Percentiles rank a stretch among this genome's conserved stretches.
These are phyloP conservation scores for Tetraneura akinire DNA, from an alignment of 1,140 invertebrate species.

Conservation along the genomic window DNA sequence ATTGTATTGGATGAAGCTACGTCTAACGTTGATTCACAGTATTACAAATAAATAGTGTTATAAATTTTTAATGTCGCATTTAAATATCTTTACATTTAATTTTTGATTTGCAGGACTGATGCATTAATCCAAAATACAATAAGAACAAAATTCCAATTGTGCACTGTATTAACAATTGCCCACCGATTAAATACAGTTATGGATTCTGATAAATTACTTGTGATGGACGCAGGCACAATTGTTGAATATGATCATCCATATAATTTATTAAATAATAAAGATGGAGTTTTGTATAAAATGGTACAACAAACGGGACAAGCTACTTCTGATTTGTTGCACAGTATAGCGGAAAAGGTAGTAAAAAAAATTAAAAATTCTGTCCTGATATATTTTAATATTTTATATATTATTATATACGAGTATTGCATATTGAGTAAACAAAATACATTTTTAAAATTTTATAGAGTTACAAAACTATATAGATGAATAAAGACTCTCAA, in stretches of 20 bases:
- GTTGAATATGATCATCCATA: constrained; percentile 67
- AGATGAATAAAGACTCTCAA: too few relatives aligned
- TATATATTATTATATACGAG: too few relatives aligned
- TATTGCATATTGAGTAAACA: too few relatives aligned
- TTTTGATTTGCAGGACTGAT: constrained; percentile 65
- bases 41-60: constrained; percentile 53
- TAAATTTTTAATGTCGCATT: neutral
- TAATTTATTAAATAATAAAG: constrained; percentile 61
- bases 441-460: too few relatives aligned
- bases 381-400: too few relatives aligned
- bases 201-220: constrained; percentile 75
- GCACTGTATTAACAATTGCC: constrained; percentile 78
- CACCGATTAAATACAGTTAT: constrained; percentile 78
- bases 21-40: constrained; percentile 71
- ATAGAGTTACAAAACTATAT: too few relatives aligned
- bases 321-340: constrained; percentile 53
- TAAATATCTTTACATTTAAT: neutral
- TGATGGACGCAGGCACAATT: constrained; percentile 67
- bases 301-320: constrained; percentile 61
- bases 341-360: constrained; percentile 53
- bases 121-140: constrained; percentile 70
- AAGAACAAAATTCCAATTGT: constrained; percentile 69
- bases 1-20: constrained; percentile 80
- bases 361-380: too few relatives aligned
- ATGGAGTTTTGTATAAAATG: constrained; percentile 60